These are phyloP conservation scores for Channa striata DNA, from an alignment of 2,797 vertebrate genomes.

Conservation along the genomic window DNA sequence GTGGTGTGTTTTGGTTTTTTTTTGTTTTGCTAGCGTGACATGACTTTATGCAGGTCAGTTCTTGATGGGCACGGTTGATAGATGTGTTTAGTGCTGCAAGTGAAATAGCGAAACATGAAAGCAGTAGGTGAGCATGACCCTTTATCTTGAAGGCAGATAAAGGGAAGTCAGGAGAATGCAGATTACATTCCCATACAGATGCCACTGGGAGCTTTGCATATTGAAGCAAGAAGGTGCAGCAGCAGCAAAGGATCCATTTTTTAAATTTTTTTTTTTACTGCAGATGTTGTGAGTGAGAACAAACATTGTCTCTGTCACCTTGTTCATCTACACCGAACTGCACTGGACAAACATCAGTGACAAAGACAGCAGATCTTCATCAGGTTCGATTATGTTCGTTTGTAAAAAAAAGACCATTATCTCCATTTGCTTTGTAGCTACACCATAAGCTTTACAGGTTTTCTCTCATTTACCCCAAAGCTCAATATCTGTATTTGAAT, in stretches of 20 bases:
- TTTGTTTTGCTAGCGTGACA: conserved; percentile 8
- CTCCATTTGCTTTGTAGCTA: conserved; percentile 14
- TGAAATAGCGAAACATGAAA: conserved; percentile 54
- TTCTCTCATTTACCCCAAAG: conserved; percentile 5
- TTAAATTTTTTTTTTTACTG: conserved; percentile 16
- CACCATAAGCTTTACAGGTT: neutral
- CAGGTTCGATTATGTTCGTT: neutral
- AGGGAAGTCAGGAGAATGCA: conserved; percentile 58
- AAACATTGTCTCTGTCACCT: conserved; percentile 15
- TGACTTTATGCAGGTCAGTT: neutral
- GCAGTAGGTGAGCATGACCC: conserved; percentile 50
- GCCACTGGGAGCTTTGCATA: conserved; percentile 54
- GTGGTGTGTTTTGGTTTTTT: neutral
- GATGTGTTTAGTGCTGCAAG: conserved; percentile 26
- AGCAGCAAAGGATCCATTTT: conserved; percentile 23
- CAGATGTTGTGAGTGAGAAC: conserved; percentile 29
- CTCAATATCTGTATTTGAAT: conserved; percentile 56
- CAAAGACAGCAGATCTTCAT: conserved; percentile 12
- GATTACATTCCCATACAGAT: conserved; percentile 55
- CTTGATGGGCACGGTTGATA: conserved; percentile 6
- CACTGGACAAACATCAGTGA: neutral
- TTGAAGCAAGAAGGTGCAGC: conserved; percentile 55
- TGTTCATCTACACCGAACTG: conserved; percentile 27
- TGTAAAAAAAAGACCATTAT: neutral
- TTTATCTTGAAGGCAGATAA: conserved; percentile 76